phyloP scores from a whole-genome alignment of 2,888 invertebrate genomes.

The Eupithecia exiguata region DNA sequence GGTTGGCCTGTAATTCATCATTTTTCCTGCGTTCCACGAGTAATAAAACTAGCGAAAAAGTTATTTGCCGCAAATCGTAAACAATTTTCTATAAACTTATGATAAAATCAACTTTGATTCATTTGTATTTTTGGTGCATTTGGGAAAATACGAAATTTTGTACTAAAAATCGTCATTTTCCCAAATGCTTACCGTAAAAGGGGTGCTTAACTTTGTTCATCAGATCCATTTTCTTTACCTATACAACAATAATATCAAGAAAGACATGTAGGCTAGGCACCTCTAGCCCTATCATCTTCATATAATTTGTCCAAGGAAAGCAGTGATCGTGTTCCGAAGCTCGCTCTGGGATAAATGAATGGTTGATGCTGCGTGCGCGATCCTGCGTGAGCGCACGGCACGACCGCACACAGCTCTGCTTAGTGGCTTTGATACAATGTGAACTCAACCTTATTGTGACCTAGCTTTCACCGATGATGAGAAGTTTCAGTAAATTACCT shows the following conservation, averaged over 20 bases:
- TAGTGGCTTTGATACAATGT: constrained; percentile 23
- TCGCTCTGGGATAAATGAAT: constrained; percentile 49
- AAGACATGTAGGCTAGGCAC: background rate
- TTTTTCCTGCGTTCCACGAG: no score
- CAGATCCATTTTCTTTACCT: background rate
- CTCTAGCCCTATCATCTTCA: background rate
- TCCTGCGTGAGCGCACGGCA: constrained; percentile 63
- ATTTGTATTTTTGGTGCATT: no score
- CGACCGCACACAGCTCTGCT: constrained; percentile 54
- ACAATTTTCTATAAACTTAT: no score
- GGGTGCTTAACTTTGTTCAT: background rate
- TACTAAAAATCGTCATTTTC: no score
- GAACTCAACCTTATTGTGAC: constrained; percentile 26
- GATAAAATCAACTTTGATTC: no score
- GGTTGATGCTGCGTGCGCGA: constrained; percentile 52
- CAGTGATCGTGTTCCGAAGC: constrained; percentile 12
- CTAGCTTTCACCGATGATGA: constrained; percentile 28
- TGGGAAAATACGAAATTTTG: no score
- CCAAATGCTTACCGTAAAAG: no score
- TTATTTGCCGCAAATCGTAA: no score
- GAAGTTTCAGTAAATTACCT: background rate
- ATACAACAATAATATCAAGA: background rate
- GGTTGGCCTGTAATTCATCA: no score
- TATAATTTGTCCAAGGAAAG: constrained; percentile 7
- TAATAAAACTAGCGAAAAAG: no score